Evolutionary conservation across 2,113 vertebrate genomes (phyloP), one percentile per base, ranked within the genome.

Genomic region (Brachirus orientalis): DNA sequence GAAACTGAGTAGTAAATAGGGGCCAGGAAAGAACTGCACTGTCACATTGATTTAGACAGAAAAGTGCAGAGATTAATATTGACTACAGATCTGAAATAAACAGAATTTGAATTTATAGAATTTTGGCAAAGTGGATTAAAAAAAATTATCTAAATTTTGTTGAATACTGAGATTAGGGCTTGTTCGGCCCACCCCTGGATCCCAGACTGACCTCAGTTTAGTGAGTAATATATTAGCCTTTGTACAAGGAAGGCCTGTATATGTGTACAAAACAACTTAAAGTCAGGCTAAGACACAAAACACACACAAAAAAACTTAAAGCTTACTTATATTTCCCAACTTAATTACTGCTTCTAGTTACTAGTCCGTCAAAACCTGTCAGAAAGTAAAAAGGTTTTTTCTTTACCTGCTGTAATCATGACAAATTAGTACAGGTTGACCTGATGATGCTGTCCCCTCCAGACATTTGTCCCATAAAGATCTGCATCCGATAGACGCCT

Each of bases 351-450:
- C 6, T 28, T 28, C 28, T 28, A 28, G 62, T 44, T 59, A 44
- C 38, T 35, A 4, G 28, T 65, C 38, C 38, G 41, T 72, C 6
- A 76, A 60, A 76, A 54, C 60, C 66, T 28, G 22, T 56, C 7
- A 59, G 46, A 47, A 52, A 66, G 53, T 44, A 40, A 83, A 69
- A 54, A 3, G 18, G 13, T 48, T 65, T 55, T 46, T 22, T 13
- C 36, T 44, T 87, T 92, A 92, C 91, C 92, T 92, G 67, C 58
- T 69, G 72, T 67, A 71, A 72, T 77, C 81, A 74, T 69, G 75
- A 71, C 72, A 80, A 40, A 68, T 69, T 28, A 69, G 41, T 69
- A 75, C 63, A 3, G 59, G 19, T 51, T 18, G 66, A 48, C 41
- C 58, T 37, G 82, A 59, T 54, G 66, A 44, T 10, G 75, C 55